Base-by-base conservation (phyloP, 64 coral and sea anemone species). In the Orbicella faveolata region DNA sequence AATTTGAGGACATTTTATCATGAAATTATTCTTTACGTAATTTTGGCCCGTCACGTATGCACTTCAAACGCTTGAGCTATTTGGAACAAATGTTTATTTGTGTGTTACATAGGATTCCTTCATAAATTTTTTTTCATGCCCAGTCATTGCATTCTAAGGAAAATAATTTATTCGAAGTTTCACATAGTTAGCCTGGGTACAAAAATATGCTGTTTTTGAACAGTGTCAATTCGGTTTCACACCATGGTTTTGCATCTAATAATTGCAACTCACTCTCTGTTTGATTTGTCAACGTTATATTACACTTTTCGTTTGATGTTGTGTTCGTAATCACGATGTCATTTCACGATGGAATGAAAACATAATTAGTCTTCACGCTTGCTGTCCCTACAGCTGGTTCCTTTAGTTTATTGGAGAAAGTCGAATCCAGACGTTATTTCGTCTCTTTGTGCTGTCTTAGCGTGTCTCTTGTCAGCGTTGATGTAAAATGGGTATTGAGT, bases 21-120 rank as follows among this genome's bases (percentile, higher is more conserved):
- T 70, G 67, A 21, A 70, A 26, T 9, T 11, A 12, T 70, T 70
- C 25, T 70, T 70, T 70, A 70, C 67, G n/a, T 70, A 25, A 26
- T 15, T 72, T 72, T 21, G 14, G 26, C 20, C 34, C 36, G 62
- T 64, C 77, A 33, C 26, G 30, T 41, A 21, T 36, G 3, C 62
- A 70, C 11, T 73, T 36, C 39, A 19, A 26, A 85, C 82, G 61
- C 63, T 44, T 52, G 63, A 9, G 23, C 44, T 68, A 36, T 48
- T 54, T 15, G 4, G 77, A 55, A 79, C 77, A 79, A 79, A 51
- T 48, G 79, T 35, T 78, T 78, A 30, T 82, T 85, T 85, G 61
- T 41, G 20, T 34, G 10, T 70, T 26, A 70, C 33, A 62, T 3
- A 16, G 26, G 16, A 81, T 33, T 63, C 57, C 30, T 39, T 63